These are phyloP conservation scores for Stenolophus ochropezus DNA, from an alignment of 2,888 invertebrate species.

Conservation along the genomic window DNA sequence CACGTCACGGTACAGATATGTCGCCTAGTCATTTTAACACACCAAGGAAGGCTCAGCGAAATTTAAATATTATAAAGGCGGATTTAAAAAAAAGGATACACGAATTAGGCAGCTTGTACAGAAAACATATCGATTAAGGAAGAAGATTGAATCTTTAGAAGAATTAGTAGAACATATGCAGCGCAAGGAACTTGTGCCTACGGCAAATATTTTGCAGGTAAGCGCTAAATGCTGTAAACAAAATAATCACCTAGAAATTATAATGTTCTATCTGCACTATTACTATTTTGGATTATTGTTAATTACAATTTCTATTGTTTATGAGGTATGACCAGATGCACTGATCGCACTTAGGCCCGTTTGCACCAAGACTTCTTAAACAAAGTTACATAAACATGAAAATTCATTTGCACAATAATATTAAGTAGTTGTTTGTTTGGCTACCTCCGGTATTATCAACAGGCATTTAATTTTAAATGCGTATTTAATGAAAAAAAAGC, in stretches of 20 bases:
- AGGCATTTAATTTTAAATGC: no score
- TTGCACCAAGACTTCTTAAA: no score
- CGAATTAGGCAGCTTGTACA: not conserved
- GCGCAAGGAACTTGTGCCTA: not conserved
- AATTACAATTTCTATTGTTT: no score
- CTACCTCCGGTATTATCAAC: no score
- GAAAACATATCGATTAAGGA: not conserved
- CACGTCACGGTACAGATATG: not conserved
- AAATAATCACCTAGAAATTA: not conserved
- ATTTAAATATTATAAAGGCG: not conserved
- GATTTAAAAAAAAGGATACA: not conserved
- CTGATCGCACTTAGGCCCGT: no score
- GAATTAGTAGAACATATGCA: not conserved
- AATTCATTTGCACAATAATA: no score
- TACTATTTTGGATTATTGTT: no score
- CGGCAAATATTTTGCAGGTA: constrained; percentile 9
- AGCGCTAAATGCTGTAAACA: not conserved
- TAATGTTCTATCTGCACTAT: no score
- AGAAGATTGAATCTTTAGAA: constrained; percentile 11
- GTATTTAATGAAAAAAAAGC: no score
- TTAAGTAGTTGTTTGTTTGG: no score
- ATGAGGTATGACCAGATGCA: no score
- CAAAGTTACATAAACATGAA: no score
- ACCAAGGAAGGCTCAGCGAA: constrained; percentile 8
- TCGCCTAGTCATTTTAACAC: constrained; percentile 7